Base-by-base conservation (phyloP, 1,140 invertebrate genomes). In the Drosophila orena region DNA sequence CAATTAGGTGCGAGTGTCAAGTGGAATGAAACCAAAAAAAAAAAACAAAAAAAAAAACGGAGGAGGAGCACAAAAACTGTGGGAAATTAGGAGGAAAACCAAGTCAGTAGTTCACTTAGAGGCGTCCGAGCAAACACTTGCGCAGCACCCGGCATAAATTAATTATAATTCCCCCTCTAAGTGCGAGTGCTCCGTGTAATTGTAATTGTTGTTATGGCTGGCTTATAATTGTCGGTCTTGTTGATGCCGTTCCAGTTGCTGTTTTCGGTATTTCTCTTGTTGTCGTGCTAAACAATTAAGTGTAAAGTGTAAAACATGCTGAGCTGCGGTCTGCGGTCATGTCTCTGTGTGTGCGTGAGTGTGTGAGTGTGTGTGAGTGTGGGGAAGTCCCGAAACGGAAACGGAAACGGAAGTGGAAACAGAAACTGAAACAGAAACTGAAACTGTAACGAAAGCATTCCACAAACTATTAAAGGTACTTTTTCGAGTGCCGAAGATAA, bases 191-290 rank as follows among this genome's bases (percentile, higher is more conserved):
- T 69, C 52, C 65, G 42, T 57, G 43, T 70, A 70, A 70, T 70
- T 70, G 66, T 70, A 70, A 70, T 70, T 70, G 64, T 70, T 70
- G 66, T 70, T 57, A 70, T 70, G 66, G 64, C 64, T 70, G 66
- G 66, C 66, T 70, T 70, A 70, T 70, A 70, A 70, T 70, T 70
- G 66, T 70, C 66, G 66, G 27, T 70, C 66, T 70, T 70, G 66
- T 70, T 70, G 66, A 70, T 70, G 52, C 66, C 55, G 66, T 68
- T 54, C 40, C 49, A 62, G 52, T 60, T 34, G 59, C 12, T 38
- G 30, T 42, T 43, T 22, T 30, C 27, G 43, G 37, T 24, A 58
- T 56, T 27, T 37, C 53, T 35, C 40, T 22, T 37, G 34, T 69
- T 70, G 50, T 56, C 65, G 50, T 70, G 43, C 66, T 70, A 70